Evolutionary conservation across 2,888 invertebrate genomes (phyloP), one percentile per base, ranked within the genome.

Genomic region (Helleia helle): DNA sequence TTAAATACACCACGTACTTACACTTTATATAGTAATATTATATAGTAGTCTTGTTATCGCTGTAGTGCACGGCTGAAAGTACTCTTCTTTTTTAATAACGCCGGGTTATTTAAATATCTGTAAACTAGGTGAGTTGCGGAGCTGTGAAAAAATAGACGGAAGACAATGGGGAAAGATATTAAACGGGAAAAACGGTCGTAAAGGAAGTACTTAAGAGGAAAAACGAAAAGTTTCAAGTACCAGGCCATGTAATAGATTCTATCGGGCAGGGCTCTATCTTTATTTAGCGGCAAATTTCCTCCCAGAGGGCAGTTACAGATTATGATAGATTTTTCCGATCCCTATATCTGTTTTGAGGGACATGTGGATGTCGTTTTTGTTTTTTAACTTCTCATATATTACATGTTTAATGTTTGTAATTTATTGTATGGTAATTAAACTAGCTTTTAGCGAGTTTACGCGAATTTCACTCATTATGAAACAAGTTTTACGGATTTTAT

Each of bases 131-230:
- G 26, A 39, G 39, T 14, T 39, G 25, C 11, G 30, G 31, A 39
- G n/a, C 30, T 25, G 30, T 39, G 24, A 31, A 31, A 50, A 42
- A 42, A 50, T 47, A 36, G 44, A 52, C 58, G 56, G 51, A 42
- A 55, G 50, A 62, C 60, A 68, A 71, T 62, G 58, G 62, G 59
- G 54, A 65, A 70, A 67, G 54, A 65, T 73, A 71, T 65, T 71
- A 70, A 71, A 67, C 18, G 7, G 69, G 58, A 63, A 72, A 74
- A 66, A 66, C 66, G 54, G 61, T 58, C 62, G 62, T 72, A 46
- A 73, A 65, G 62, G 65, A 68, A 71, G 67, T 68, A 63, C 58
- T 63, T 59, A 53, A 55, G 57, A 56, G 54, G 58, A 64, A 69
- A 73, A 68, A 64, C 65, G 62, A 59, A 64, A 71, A 68, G 70